These are phyloP conservation scores for Taenioides sp. DNA, from an alignment of 2,797 vertebrate genomes.

Conservation along the genomic window DNA sequence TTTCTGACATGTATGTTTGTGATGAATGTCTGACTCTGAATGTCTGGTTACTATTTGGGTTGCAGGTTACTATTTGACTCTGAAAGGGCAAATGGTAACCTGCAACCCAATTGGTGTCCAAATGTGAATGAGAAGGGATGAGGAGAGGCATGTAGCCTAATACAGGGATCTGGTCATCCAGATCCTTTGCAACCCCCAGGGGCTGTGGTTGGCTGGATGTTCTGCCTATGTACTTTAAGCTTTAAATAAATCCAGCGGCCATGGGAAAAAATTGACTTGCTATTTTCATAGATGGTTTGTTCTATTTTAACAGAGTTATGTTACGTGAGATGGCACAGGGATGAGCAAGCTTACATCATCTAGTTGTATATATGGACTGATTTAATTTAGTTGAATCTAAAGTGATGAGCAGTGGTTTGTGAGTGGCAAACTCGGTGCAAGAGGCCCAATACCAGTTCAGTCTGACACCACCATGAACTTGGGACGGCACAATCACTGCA, in stretches of 20 bases:
- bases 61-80: background rate
- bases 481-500: slow-evolving; percentile 30
- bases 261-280: slow-evolving; percentile 68
- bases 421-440: background rate
- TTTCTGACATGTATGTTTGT: background rate
- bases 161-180: slow-evolving; percentile 41
- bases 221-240: slow-evolving; percentile 62
- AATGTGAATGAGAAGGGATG: slow-evolving; percentile 14
- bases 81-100: no score
- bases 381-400: background rate
- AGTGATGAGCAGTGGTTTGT: background rate
- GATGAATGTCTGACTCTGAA: background rate
- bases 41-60: no score
- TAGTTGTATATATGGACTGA: slow-evolving; percentile 18
- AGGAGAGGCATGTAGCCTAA: slow-evolving; percentile 22
- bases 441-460: background rate
- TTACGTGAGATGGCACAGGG: background rate
- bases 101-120: background rate
- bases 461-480: slow-evolving; percentile 49
- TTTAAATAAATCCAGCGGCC: slow-evolving; percentile 73
- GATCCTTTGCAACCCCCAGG: slow-evolving; percentile 40
- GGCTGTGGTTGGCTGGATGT: slow-evolving; percentile 34
- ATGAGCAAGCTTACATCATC: background rate
- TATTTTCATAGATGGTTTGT: slow-evolving; percentile 22
- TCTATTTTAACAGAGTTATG: slow-evolving; percentile 8